These are phyloP conservation scores for Lamprotornis superbus DNA, from an alignment of 2,113 vertebrate species.

Conservation along the genomic window DNA sequence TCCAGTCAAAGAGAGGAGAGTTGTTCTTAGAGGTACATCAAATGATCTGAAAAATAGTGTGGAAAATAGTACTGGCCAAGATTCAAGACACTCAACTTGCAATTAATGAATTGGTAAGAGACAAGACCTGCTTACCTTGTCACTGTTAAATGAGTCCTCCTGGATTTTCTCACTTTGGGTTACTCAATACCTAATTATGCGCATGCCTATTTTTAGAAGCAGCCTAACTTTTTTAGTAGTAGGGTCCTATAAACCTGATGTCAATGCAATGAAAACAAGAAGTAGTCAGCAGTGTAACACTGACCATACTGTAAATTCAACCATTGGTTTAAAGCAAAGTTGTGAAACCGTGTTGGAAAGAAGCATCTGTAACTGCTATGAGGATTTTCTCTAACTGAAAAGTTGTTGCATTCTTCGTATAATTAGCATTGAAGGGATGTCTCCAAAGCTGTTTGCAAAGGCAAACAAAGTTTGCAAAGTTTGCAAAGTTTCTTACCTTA, in stretches of 20 bases:
- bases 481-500: neutral
- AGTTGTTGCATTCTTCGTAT: neutral
- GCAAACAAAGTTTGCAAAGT: too few species aligned
- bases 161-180: neutral
- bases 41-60: neutral
- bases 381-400: neutral
- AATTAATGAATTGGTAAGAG: neutral
- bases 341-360: neutral
- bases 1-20: neutral
- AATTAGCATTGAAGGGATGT: neutral
- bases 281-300: constrained; percentile 66
- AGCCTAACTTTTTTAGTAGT: constrained; percentile 19
- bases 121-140: neutral
- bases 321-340: constrained; percentile 43
- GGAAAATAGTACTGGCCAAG: neutral
- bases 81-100: neutral
- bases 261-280: constrained; percentile 67
- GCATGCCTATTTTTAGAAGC: constrained; percentile 31
- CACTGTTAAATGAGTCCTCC: neutral
- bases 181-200: neutral
- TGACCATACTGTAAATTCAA: constrained; percentile 62
- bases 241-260: constrained; percentile 57
- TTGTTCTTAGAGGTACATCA: neutral
- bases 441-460: neutral
- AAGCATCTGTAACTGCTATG: neutral